phyloP scores from a whole-genome alignment of 2,113 vertebrate species.

The Hystrix cristata region DNA sequence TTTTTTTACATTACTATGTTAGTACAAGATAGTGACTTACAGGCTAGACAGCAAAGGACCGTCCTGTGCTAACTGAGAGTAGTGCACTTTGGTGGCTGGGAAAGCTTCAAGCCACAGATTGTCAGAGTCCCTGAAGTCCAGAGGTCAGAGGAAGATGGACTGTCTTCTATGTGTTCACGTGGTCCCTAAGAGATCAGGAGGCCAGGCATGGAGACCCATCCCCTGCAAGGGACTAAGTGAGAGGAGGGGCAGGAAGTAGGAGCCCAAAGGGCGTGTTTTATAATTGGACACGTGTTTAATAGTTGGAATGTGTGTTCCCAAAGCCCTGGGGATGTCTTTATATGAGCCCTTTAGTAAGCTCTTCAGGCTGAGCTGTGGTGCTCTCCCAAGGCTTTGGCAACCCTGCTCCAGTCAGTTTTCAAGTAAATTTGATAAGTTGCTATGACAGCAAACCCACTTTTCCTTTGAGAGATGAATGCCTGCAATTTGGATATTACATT shows the following conservation, averaged over 20 bases:
- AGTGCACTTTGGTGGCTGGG: background rate
- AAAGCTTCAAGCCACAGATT: background rate
- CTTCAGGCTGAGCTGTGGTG: background rate
- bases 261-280: background rate
- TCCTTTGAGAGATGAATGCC: background rate
- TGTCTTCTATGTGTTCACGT: background rate
- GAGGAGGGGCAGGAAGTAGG: background rate
- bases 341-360: background rate
- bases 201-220: background rate
- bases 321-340: background rate
- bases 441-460: constrained; percentile 81
- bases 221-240: background rate
- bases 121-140: background rate
- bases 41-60: background rate
- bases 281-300: background rate
- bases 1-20: background rate
- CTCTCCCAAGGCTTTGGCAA: background rate
- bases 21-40: background rate
- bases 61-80: background rate
- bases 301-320: background rate
- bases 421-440: constrained; percentile 61
- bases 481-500: background rate
- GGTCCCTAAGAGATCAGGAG: background rate
- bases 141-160: background rate
- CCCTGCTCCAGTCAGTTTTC: constrained; percentile 1